phyloP scores from a whole-genome alignment of 2,797 vertebrate genomes.

The Meda fulgida region DNA sequence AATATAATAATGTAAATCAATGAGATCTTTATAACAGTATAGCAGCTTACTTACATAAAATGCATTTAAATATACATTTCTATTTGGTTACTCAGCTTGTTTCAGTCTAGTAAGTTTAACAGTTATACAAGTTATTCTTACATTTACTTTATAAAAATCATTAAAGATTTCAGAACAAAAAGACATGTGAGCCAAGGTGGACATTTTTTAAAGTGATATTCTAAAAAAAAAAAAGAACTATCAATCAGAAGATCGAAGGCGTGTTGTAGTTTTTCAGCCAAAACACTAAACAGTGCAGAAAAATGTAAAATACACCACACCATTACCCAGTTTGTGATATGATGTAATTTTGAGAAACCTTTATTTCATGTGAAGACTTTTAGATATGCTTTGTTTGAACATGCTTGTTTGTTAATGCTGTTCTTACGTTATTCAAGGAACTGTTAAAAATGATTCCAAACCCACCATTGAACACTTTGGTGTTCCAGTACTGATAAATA shows the following conservation, averaged over 20 bases:
- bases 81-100: too few relatives aligned
- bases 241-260: background rate
- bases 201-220: background rate
- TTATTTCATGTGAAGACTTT: background rate
- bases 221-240: background rate
- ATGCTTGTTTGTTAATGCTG: too few relatives aligned
- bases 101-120: too few relatives aligned
- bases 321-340: too few relatives aligned
- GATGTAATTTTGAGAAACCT: background rate
- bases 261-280: background rate
- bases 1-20: too few relatives aligned
- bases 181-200: background rate
- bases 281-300: background rate
- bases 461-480: background rate
- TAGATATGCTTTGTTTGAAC: background rate
- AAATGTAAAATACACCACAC: background rate
- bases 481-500: background rate
- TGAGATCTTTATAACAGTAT: too few relatives aligned
- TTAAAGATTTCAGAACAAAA: background rate
- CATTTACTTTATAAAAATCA: background rate
- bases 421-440: background rate
- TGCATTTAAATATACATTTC: too few relatives aligned
- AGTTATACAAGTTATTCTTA: too few relatives aligned
- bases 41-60: too few relatives aligned
- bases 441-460: background rate